A percentile compares a stretch with the other conserved stretches of the same genome.
These are phyloP conservation scores for Psilopsiagon aymara DNA, from an alignment of 2,113 vertebrate genomes.

Conservation along the genomic window DNA sequence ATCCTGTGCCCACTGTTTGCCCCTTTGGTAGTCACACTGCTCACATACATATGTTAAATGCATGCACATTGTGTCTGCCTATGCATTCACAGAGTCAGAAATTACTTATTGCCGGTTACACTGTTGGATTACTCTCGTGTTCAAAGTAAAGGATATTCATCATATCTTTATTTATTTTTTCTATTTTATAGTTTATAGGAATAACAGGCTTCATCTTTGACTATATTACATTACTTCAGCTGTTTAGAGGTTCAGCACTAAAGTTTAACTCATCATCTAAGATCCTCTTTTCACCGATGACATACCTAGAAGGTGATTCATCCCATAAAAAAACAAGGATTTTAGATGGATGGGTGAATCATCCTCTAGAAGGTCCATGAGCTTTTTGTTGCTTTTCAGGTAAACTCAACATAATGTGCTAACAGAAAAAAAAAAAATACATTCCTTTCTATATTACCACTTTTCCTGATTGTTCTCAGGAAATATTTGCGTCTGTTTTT, in stretches of 20 bases:
- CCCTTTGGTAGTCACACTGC: not conserved
- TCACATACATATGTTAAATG: not conserved
- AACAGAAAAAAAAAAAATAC: not conserved
- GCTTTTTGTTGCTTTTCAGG: not conserved
- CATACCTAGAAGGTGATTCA: not conserved
- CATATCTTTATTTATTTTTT: not conserved
- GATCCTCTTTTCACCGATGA: not conserved
- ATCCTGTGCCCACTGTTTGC: not conserved
- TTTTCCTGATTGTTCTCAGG: not conserved
- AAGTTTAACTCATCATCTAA: not conserved
- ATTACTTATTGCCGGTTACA: not conserved
- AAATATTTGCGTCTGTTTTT: not conserved
- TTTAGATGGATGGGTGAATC: not conserved
- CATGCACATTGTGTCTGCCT: not conserved
- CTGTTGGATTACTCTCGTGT: not conserved
- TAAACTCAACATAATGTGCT: not conserved
- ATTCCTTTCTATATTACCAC: not conserved
- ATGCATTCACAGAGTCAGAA: not conserved
- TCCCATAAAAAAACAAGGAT: not conserved
- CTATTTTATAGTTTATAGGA: not conserved
- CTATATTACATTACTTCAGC: not conserved
- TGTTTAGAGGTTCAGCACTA: not conserved
- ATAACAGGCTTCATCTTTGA: not conserved
- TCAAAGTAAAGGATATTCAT: not conserved
- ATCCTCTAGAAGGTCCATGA: not conserved